phyloP scores from a whole-genome alignment of 2,797 vertebrate genomes.

The Macrochelys suwanniensis region DNA sequence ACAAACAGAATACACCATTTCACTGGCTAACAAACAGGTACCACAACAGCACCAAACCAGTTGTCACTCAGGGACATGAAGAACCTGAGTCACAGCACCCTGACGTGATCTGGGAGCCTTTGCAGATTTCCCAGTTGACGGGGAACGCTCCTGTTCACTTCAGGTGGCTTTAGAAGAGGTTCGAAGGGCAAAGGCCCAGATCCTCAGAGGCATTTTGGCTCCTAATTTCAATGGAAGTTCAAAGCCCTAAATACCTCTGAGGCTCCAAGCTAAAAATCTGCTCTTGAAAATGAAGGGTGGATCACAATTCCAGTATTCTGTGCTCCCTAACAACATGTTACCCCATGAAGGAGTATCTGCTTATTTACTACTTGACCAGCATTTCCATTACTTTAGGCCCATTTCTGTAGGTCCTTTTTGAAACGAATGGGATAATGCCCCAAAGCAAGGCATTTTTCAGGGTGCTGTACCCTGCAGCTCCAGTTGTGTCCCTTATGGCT shows the following conservation, averaged over 20 bases:
- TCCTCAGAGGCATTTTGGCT: no score
- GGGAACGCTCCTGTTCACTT: background rate
- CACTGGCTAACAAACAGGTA: background rate
- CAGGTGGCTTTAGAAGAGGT: background rate
- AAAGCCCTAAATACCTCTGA: no score
- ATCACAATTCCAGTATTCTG: background rate
- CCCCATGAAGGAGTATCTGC: no score
- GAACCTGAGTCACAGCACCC: background rate
- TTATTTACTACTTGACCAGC: no score
- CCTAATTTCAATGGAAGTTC: no score
- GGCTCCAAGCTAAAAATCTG: background rate
- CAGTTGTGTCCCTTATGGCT: background rate
- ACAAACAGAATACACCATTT: background rate
- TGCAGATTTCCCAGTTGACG: background rate
- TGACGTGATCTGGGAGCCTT: background rate
- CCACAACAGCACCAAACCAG: background rate
- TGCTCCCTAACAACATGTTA: background rate
- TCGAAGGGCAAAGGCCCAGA: no score
- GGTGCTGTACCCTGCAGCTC: background rate
- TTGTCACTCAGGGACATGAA: background rate
- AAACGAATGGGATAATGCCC: background rate
- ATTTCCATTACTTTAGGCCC: no score
- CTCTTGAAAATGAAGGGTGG: background rate
- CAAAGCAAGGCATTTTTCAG: background rate
- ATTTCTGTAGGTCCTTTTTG: no score